These are phyloP conservation scores for Ostrea edulis DNA, from an alignment of 1,140 invertebrate genomes.

Conservation along the genomic window DNA sequence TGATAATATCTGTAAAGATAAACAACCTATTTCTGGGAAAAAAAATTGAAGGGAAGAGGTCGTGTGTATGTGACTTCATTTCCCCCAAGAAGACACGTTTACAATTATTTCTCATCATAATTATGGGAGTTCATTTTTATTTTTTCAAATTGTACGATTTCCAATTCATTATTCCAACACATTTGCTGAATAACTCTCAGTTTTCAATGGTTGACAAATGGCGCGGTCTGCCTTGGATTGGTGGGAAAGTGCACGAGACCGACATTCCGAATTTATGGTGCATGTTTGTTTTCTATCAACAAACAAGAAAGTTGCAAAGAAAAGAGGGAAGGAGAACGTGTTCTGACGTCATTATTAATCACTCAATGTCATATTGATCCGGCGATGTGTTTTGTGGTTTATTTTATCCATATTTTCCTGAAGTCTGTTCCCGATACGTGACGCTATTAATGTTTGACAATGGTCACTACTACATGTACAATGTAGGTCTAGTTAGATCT, in stretches of 20 bases:
- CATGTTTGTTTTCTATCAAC: conserved; percentile 17
- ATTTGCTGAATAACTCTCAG: not conserved
- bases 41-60: not conserved
- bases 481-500: not conserved
- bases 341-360: conserved; percentile 28
- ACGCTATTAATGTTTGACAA: not conserved
- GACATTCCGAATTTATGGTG: not conserved
- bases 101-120: no score
- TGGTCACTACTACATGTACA: not conserved
- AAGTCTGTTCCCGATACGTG: conserved; percentile 21
- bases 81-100: no score
- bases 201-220: not conserved
- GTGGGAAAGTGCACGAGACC: conserved; percentile 1
- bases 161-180: not conserved
- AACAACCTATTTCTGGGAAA: not conserved
- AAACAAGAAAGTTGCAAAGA: not conserved
- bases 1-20: not conserved
- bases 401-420: not conserved
- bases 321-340: not conserved
- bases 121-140: no score
- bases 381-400: not conserved
- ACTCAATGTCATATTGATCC: conserved; percentile 1
- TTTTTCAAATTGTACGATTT: no score
- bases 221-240: not conserved
- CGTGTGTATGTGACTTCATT: no score